phyloP scores from a whole-genome alignment of 2,113 vertebrate genomes.

The Octodon degus region DNA sequence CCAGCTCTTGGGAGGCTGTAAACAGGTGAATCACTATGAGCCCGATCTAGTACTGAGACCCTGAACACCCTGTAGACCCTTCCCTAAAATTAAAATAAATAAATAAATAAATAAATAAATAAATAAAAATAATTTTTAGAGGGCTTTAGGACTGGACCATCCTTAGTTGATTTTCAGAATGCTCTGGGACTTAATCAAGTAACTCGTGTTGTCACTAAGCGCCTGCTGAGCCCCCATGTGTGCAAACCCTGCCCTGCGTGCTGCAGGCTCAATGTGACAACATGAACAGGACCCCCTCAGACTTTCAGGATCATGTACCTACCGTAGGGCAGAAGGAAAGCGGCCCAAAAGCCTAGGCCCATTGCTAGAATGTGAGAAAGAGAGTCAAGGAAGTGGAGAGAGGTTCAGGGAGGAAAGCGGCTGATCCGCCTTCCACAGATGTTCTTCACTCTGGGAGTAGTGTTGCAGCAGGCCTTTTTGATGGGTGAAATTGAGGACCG shows the following conservation, averaged over 20 bases:
- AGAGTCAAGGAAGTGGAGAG: not conserved
- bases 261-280: not conserved
- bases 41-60: too few relatives aligned
- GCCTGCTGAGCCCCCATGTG: accelerated
- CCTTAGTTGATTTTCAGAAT: not conserved
- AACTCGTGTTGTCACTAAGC: accelerated
- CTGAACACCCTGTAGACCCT: too few relatives aligned
- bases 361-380: not conserved
- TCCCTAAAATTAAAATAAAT: too few relatives aligned
- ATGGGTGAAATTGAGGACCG: not conserved
- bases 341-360: too few relatives aligned
- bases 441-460: not conserved
- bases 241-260: not conserved
- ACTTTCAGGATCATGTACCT: accelerated
- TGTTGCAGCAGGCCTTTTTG: not conserved
- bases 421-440: accelerated
- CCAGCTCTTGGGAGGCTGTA: too few relatives aligned
- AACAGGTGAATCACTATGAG: too few relatives aligned
- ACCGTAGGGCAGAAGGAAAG: not conserved
- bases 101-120: too few relatives aligned
- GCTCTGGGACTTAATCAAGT: not conserved
- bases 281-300: not conserved
- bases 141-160: not conserved
- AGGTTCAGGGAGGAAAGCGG: not conserved
- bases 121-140: not conserved